Evolutionary conservation across 2,113 vertebrate species (phyloP), one percentile per base, ranked within the genome.

Genomic region (Tachuris rubrigastra): DNA sequence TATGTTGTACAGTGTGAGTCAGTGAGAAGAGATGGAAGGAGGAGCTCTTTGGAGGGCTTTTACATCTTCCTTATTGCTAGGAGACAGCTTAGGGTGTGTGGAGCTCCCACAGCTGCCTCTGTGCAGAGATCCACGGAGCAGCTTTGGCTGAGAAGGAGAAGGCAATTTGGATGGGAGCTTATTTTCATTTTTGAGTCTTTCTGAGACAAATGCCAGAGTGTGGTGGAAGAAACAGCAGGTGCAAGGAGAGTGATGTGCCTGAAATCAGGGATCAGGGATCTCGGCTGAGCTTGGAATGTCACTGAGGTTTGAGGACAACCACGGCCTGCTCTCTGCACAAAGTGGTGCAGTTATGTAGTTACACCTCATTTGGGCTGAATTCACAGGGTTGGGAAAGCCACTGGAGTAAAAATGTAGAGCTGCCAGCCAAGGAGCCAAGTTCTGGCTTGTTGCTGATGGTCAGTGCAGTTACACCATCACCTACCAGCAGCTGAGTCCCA

Each of bases 41-140:
- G 87, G 91, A 94, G 85, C 49, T 95, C 39, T 93, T 95, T 28
- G 73, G 81, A 90, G 89, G 79, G 6, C 83, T 90, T 87, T 87
- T 67, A 3, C 58, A 85, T 91, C 59, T 80, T 62, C 14, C 59
- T 72, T 9, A 95, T 96, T 95, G 95, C 93, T 96, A 93, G 93
- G 95, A 93, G 75, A 95, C 93, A 66, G 67, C 78, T 39, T 62
- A 3, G 0, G n/a, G 84, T 4, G 4, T 1, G 10, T 11, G 1
- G 49, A n/a, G 69, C 88, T 78, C 86, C 37, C 86, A 9, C 80
- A 68, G 86, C 89, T 86, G 92, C 89, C 86, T 89, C 50, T 52
- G 50, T 9, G 14, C 50, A 28, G 25, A 52, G 50, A 20, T 56
- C 12, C 79, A 28, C 0, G 1, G 74, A 49, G 72, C 79, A n/a